Evolutionary conservation across 2,113 vertebrate species (phyloP).

Genomic region (Xiphophorus hellerii): DNA sequence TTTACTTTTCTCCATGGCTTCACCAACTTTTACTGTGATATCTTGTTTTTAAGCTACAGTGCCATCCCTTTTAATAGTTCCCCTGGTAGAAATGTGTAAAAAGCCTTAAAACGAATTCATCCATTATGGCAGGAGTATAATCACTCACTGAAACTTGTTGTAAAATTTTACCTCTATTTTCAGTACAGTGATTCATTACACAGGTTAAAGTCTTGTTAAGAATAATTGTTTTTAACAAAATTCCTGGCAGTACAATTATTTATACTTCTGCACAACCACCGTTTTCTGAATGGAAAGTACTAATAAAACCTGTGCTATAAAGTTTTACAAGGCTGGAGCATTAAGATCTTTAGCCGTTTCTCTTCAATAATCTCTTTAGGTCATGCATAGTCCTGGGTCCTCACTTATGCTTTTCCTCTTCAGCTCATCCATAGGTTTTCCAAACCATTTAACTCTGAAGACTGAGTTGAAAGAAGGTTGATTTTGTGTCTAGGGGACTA

Average conservation of each 20-base stretch:
- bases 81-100: background rate
- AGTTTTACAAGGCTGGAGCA: background rate
- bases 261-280: background rate
- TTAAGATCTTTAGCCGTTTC: background rate
- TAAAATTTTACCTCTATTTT: background rate
- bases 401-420: background rate
- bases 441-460: background rate
- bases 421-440: background rate
- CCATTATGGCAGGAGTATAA: background rate
- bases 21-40: constrained; percentile 17
- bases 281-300: background rate
- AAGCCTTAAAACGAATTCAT: background rate
- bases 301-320: background rate
- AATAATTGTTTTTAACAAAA: background rate
- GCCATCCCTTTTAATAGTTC: background rate
- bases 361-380: background rate
- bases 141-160: background rate
- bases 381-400: background rate
- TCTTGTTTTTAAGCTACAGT: background rate
- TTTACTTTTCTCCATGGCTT: constrained; percentile 41
- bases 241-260: background rate
- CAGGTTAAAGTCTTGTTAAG: background rate
- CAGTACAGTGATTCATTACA: background rate
- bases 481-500: background rate
- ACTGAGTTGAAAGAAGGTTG: background rate